Evolutionary conservation across 1,140 invertebrate species (phyloP), one percentile per base, ranked within the genome.

Genomic region (Lithobius niger): DNA sequence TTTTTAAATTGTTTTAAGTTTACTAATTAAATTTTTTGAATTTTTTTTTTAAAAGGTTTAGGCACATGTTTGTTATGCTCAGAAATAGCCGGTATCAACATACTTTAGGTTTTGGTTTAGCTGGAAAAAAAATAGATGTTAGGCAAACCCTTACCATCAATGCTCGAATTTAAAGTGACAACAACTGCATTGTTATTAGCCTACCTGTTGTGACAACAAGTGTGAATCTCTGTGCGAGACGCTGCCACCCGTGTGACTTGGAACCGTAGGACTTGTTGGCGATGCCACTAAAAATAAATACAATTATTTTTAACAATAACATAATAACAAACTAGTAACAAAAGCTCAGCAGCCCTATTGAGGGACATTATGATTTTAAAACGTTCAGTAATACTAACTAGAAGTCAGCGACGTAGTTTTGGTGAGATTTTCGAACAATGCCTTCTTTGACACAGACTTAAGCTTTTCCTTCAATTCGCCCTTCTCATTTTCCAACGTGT

Each of bases 401-500:
- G 22, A 56, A n/a, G 54, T 52, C 26, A 55, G 55, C 18, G 47
- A 53, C 52, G 62, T 56, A 43, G 64, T 54, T 50, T 71, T 71
- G 6, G 71, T 66, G 13, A 82, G 64, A 43, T 76, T 76, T 65
- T 81, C 79, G 56, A 83, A 64, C n/a, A 82, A 64, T 2, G 74
- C 74, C 66, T 84, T 84, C 65, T 86, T 87, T 1, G 80, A 80
- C 56, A 82, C 78, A 1, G 82, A 71, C 65, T 93, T 93, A 0
- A 97, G 72, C 66, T 91, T 93, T 62, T 97, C 91, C 61, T 93
- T 83, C 45, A 97, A 73, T 63, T 91, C 86, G 27, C 84, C 83
- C 61, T 84, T 83, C 66, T 96, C 92, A 27, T 74, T 81, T 72
- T 95, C 91, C 55, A 97, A 67, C 4, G 83, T 85, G 64, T 96